Evolutionary conservation across 2,797 vertebrate genomes (phyloP), one percentile per base, ranked within the genome.

Genomic region (Geotrypetes seraphini): DNA sequence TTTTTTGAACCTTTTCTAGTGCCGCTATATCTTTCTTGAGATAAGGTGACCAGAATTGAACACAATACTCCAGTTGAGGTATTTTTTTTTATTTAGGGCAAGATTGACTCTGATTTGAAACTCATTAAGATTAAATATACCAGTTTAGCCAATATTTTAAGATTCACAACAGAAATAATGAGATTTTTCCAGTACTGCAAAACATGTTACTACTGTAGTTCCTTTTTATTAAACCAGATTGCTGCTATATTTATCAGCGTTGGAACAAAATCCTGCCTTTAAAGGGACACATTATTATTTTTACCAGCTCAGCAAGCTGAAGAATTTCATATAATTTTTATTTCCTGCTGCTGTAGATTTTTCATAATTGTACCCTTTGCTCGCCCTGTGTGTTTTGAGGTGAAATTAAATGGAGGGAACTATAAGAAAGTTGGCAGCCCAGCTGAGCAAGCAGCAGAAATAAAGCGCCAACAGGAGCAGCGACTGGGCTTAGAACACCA

Each of bases 121-220:
- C 27, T 10, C 35, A 60, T 41, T 41, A 32, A 24, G 65, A 57
- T 50, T 39, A 45, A 49, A 22, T 51, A 36, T n/a, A n/a, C n/a
- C 5, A 28, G 19, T 38, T 68, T 46, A 59, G 37, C 45, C n/a
- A 47, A 30, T 41, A 42, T 48, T 63, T 56, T 31, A 37, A 4
- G 4, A 56, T 43, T 58, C 43, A 51, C 47, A 62, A 55, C n/a
- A 50, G 50, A 57, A 68, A 59, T 64, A 68, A 64, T 68, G 59
- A 68, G 44, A 60, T 55, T 19, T n/a, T 5, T 35, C 39, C 50
- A 41, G 48, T 60, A 53, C 51, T 45, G 45, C 47, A 63, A 65
- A 45, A 12, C n/a, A 38, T 5, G 7, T n/a, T 28, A 15, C 21
- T 40, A n/a, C n/a, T n/a, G n/a, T n/a, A 26, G 43, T 57, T 47